Evolutionary conservation across 2,888 invertebrate species (phyloP).

Genomic region (Lordiphosa fenestrarum): DNA sequence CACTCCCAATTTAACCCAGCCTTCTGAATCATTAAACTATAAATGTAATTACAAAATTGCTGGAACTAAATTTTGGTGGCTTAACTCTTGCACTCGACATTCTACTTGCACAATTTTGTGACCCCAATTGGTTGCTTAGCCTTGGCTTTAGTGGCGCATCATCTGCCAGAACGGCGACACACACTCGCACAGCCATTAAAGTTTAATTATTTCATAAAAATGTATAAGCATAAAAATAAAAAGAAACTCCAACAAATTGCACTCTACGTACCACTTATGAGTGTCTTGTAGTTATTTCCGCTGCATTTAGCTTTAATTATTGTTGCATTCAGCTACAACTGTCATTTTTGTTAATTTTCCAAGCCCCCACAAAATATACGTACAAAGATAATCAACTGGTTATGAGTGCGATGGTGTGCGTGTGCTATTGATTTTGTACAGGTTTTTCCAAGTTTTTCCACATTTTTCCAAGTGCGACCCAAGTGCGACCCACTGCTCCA

Average conservation of each 20-base stretch:
- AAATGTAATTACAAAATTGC: too few relatives aligned
- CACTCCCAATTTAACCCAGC: too few relatives aligned
- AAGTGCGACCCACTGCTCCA: constrained; percentile 68
- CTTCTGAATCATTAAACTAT: too few relatives aligned
- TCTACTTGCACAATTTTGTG: too few relatives aligned
- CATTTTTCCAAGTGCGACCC: constrained; percentile 40
- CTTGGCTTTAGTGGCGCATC: too few relatives aligned
- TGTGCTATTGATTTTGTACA: constrained; percentile 56
- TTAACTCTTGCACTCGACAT: too few relatives aligned
- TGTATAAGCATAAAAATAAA: constrained; percentile 15
- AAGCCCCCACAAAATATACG: constrained; percentile 11
- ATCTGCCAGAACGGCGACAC: neutral
- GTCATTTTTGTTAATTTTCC: constrained; percentile 42
- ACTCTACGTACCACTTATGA: constrained; percentile 14
- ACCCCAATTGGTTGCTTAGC: too few relatives aligned
- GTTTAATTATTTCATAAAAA: constrained; percentile 35
- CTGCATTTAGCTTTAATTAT: constrained; percentile 65
- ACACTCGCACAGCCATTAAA: constrained; percentile 36
- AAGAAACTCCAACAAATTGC: constrained; percentile 22
- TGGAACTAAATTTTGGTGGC: too few relatives aligned
- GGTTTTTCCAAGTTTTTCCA: constrained; percentile 66
- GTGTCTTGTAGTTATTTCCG: constrained; percentile 14
- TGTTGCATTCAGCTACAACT: constrained; percentile 28
- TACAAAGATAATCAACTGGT: constrained; percentile 30
- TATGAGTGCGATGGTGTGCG: constrained; percentile 9